These are phyloP conservation scores for Adineta ricciae DNA, from an alignment of 2,888 invertebrate genomes.

Conservation along the genomic window DNA sequence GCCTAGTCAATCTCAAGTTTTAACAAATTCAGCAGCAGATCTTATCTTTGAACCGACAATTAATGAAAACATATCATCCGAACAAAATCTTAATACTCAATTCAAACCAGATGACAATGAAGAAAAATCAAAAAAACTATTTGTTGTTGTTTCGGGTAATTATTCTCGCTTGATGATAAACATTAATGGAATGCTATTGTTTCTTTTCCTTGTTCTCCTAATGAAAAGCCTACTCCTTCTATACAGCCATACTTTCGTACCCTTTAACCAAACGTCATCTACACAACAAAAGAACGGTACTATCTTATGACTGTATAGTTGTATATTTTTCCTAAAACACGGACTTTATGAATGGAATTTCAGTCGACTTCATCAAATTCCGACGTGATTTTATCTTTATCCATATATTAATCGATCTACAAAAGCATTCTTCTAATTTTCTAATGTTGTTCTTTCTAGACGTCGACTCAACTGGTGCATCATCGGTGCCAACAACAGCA, in stretches of 20 bases:
- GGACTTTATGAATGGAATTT: not conserved
- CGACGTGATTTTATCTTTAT: not conserved
- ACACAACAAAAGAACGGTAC: too few relatives aligned
- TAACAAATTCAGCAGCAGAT: not conserved
- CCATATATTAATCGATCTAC: not conserved
- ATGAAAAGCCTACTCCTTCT: too few relatives aligned
- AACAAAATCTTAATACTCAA: not conserved
- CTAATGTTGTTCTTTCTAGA: not conserved
- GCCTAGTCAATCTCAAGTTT: not conserved
- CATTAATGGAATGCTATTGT: too few relatives aligned
- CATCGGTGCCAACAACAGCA: not conserved
- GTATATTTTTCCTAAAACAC: not conserved
- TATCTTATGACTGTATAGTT: not conserved
- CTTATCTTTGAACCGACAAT: not conserved
- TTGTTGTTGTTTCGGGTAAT: slow-evolving; percentile 1
- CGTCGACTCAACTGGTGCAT: not conserved
- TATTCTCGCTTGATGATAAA: not conserved
- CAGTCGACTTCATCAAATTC: not conserved
- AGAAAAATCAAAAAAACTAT: slow-evolving; percentile 5
- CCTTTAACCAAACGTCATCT: too few relatives aligned
- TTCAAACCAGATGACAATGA: not conserved
- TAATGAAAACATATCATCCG: not conserved
- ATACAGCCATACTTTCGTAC: too few relatives aligned
- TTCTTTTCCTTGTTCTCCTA: too few relatives aligned
- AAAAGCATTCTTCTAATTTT: not conserved